Evolutionary conservation across 2,888 invertebrate genomes (phyloP), one percentile per base, ranked within the genome.

Genomic region (Ctena decussata): DNA sequence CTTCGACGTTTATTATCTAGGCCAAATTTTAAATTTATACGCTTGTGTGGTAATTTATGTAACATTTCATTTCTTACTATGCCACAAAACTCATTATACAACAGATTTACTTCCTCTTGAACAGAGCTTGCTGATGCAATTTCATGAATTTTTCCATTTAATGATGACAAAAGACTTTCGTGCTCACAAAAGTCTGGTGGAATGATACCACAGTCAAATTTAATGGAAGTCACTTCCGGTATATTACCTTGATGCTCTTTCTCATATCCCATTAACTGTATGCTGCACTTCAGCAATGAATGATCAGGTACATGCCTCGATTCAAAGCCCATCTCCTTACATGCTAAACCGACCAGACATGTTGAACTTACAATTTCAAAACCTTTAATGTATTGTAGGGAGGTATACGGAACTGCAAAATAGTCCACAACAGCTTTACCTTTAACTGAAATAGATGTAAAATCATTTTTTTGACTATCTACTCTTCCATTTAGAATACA

Each of bases 401-500:
- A 60, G 8, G 18, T 60, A 30, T 30, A 60, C 6, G 60, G 60
- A 30, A 60, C 60, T 27, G 60, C 60, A 60, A 60, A 30, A 30
- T 30, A 60, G 18, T 60, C 60, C 21, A 30, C 60, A 60, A 60
- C 60, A 8, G 60, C 60, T 60, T 30, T 60, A 21, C 60, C 60
- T 60, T 60, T 60, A 5, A 18, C 32, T 60, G 60, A 60, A 60
- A 60, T 30, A 27, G 60, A 60, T 27, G 60, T 60, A 60, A 30
- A 60, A 60, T 8, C 18, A 60, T 60, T 60, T 27, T 60, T 60
- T 30, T 60, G 60, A 6, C 27, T 3, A 60, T 60, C 60, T 60
- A 60, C 24, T 37, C 70, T 70, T 39, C 70, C 70, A 70, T 70
- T 70, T 70, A 37, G n/a, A 37, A 70, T 21, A 37, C 41, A 70